Base-by-base conservation (phyloP, 2,797 vertebrate species). In the Gastrophryne carolinensis region DNA sequence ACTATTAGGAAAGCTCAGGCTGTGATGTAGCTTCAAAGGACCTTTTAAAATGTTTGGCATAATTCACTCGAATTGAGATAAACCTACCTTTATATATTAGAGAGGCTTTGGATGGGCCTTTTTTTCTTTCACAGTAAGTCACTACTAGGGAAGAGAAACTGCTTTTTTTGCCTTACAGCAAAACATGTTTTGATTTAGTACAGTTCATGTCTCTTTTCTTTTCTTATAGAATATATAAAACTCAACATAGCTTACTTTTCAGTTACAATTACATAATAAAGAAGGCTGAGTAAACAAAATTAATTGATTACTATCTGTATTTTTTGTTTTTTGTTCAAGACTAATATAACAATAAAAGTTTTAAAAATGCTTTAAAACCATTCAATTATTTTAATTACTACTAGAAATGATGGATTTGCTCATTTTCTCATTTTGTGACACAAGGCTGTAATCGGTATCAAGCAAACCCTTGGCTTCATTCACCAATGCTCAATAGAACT, bases 21-120 rank as follows among this genome's bases (percentile, higher is more conserved):
- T 41, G 24, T 32, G 57, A 44, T 47, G 54, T 19, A 61, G 34
- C 41, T 68, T 60, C 65, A 57, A 68, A 75, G 65, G 19, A 24
- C 23, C 12, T 7, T 37, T 21, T 39, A 27, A 56, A 23, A 63
- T 26, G 32, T 52, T 54, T 69, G 65, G 65, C 57, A 62, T 17
- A 19, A 62, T 62, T 76, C 26, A 76, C 44, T 53, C 62, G 57
- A 62, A 69, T 53, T 17, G 66, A 15, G 21, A 26, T 76, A 67
- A 17, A 35, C 11, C n/a, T 19, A 30, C 29, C 32, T 54, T 44
- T 1, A 35, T 34, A 19, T 4, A 60, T 10, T 54, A 26, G 17
- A 53, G 49, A 23, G 23, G 30, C 54, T 52, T 52, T 68, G 44
- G 34, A 52, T 52, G 30, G 29, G n/a, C 19, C 44, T 47, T 27